Conservation (phyloP, 2,888 invertebrate species). For the Temnothorax unifasciatus region DNA sequence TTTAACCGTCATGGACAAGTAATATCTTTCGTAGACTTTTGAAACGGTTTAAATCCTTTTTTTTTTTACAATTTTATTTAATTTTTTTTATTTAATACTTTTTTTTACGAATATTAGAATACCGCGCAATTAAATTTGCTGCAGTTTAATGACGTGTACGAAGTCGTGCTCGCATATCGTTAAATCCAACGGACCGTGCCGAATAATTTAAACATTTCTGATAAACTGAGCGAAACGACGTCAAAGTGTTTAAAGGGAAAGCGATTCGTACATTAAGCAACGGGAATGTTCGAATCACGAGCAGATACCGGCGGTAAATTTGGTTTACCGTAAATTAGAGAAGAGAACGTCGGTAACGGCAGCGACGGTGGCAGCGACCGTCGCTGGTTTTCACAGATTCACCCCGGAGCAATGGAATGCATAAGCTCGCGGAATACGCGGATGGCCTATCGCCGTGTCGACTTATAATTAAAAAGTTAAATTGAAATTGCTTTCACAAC, state of each 20-base stretch:
- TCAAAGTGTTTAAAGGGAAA: conserved; percentile 37
- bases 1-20: conserved; percentile 28
- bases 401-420: conserved; percentile 62
- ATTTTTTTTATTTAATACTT: neutral
- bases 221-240: neutral
- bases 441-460: conserved; percentile 67
- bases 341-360: conserved; percentile 57
- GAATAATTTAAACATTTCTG: conserved; percentile 19
- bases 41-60: neutral
- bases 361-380: neutral
- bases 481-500: conserved; percentile 73
- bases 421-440: conserved; percentile 65
- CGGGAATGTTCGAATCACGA: conserved; percentile 62
- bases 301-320: conserved; percentile 73
- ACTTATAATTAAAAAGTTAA: conserved; percentile 77
- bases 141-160: neutral
- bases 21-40: conserved; percentile 25
- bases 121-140: neutral
- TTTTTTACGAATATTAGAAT: neutral
- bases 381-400: conserved; percentile 25
- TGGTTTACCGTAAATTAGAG: conserved; percentile 72
- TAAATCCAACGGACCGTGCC: neutral
- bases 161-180: neutral
- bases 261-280: conserved; percentile 36
- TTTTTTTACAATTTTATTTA: neutral